Evolutionary conservation across 1,140 invertebrate species (phyloP).

Genomic region (Lethrus apterus): DNA sequence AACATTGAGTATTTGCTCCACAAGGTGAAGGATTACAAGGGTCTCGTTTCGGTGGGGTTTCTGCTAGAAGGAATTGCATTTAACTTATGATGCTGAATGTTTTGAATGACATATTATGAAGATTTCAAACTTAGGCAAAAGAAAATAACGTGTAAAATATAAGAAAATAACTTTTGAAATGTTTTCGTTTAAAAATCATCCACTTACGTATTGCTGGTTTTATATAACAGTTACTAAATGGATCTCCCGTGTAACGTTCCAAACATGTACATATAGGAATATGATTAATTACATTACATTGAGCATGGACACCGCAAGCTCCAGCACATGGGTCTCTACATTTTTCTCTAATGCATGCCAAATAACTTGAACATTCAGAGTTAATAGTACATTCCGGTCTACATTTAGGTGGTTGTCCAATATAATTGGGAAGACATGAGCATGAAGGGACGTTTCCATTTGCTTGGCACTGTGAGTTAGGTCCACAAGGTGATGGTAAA

Average conservation of each 20-base stretch:
- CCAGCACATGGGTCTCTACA: conserved; percentile 61
- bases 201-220: conserved; percentile 38
- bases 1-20: conserved; percentile 41
- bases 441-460: conserved; percentile 54
- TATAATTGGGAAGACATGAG: conserved; percentile 48
- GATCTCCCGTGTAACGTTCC: conserved; percentile 57
- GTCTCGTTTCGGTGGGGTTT: conserved; percentile 28
- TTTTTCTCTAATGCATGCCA: conserved; percentile 52
- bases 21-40: conserved; percentile 47
- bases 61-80: conserved; percentile 11
- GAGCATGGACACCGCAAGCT: conserved; percentile 54
- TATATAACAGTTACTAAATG: conserved; percentile 52
- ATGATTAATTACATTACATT: conserved; percentile 54
- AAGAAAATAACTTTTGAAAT: too few species aligned
- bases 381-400: conserved; percentile 66
- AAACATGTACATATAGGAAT: conserved; percentile 55
- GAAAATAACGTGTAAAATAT: too few species aligned
- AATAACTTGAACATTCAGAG: conserved; percentile 58
- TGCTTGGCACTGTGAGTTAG: conserved; percentile 59
- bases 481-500: conserved; percentile 65
- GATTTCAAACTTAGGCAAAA: too few species aligned
- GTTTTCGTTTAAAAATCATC: background rate
- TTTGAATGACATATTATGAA: background rate
- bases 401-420: conserved; percentile 49
- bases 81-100: background rate